phyloP scores from a whole-genome alignment of 2,113 vertebrate genomes.

The Phaethornis superciliosus region DNA sequence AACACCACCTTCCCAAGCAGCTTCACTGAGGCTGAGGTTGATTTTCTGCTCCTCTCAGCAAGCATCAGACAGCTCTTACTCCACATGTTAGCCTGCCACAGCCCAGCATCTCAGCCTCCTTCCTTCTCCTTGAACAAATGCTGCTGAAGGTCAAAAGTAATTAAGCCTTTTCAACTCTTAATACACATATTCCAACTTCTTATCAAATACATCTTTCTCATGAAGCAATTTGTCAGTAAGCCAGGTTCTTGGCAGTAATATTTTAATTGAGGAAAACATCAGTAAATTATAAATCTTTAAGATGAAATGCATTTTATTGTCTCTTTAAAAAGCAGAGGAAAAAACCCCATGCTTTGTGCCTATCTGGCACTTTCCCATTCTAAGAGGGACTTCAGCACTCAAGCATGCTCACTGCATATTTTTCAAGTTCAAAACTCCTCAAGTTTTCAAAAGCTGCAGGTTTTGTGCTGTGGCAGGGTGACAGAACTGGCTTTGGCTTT shows the following conservation, averaged over 20 bases:
- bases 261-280: neutral
- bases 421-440: neutral
- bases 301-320: neutral
- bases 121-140: accelerated
- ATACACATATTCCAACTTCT: neutral
- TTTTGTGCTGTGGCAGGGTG: neutral
- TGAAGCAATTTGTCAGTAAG: neutral
- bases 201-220: neutral
- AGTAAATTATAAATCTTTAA: neutral
- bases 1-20: neutral
- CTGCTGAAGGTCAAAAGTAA: neutral
- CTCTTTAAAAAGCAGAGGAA: neutral
- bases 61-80: neutral
- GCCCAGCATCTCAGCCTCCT: neutral
- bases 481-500: neutral
- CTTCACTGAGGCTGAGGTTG: neutral
- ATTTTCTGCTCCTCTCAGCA: neutral
- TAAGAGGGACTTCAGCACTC: neutral
- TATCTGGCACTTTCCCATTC: neutral
- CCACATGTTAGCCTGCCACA: neutral
- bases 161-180: neutral
- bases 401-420: neutral
- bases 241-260: neutral
- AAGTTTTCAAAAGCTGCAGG: neutral
- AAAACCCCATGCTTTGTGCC: neutral